Evolutionary conservation across 1,140 invertebrate genomes (phyloP).

Genomic region (Drosophila santomea): DNA sequence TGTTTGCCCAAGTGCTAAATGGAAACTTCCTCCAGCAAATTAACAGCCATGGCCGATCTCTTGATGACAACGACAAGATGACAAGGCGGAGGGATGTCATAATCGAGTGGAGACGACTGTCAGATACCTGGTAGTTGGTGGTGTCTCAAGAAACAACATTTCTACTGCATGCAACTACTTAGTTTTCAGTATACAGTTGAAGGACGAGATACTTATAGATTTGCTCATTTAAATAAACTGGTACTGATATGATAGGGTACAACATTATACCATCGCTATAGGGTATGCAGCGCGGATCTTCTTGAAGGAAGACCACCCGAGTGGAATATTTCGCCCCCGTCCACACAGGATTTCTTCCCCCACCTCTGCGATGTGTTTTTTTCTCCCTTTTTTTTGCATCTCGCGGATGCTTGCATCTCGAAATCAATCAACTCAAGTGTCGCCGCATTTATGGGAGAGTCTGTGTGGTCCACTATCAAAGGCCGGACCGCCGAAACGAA

Average conservation of each 20-base stretch:
- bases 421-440: slow-evolving; percentile 82
- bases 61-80: slow-evolving; percentile 13
- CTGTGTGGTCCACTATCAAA: slow-evolving; percentile 81
- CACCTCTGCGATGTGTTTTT: slow-evolving; percentile 12
- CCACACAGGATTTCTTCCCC: slow-evolving; percentile 15
- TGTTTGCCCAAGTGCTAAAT: slow-evolving; percentile 81
- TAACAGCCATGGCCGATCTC: slow-evolving; percentile 56
- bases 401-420: slow-evolving; percentile 67
- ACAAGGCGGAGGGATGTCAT: not conserved
- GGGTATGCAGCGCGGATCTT: not conserved
- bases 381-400: slow-evolving; percentile 61
- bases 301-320: slow-evolving; percentile 59
- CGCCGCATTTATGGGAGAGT: slow-evolving; percentile 30
- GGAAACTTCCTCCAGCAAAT: slow-evolving; percentile 80
- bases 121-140: not conserved
- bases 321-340: slow-evolving; percentile 44
- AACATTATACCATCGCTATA: not conserved
- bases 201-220: too few species aligned
- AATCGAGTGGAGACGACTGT: not conserved
- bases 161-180: too few species aligned
- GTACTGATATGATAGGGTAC: too few species aligned
- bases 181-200: not conserved
- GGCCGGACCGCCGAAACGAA: slow-evolving; percentile 44
- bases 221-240: too few species aligned
- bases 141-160: not conserved